Base-by-base conservation (phyloP, 2,888 invertebrate genomes). In the Luffia ferchaultella region DNA sequence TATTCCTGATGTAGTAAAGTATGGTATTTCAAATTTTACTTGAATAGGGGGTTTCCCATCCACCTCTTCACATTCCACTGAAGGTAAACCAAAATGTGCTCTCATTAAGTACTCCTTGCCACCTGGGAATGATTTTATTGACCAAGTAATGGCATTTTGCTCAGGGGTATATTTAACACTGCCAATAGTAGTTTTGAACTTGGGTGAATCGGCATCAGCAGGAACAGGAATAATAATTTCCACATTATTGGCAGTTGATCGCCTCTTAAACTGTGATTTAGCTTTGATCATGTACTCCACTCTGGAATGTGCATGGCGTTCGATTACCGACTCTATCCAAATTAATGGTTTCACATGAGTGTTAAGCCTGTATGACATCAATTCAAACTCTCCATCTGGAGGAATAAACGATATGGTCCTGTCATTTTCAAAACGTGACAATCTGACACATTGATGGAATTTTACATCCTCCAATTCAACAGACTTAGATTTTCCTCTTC, bases 281-380 rank as follows among this genome's bases (percentile, higher is more conserved):
- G 98, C 98, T 80, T 98, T 98, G 51, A 98, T 96, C 97, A 98
- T 98, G 73, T 97, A 98, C 67, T 98, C 98, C 9, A 99, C 97
- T 56, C 98, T 87, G 52, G 97, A 97, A 74, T 98, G 98, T 12
- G 93, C 96, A 78, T 98, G 97, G 18, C 97, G 89, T 70, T 98
- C 98, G 65, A 98, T 98, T 1, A 97, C 96, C 3, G 98, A 97
- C 73, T 99, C 98, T 54, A 99, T 98, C 98, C 98, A 98, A 67
- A 98, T 97, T 55, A 98, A 76, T 0, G 98, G 98, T 67, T 99
- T 98, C 19, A 94, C 97, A 74, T 97, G 97, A 16, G 98, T 98
- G 72, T 96, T 98, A 40, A 98, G 83, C 50, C 98, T 88, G 72
- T 98, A 98, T 0, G 97, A 97, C 98, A 99, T 99, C 52, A 99